Base-by-base conservation (phyloP, 2,797 vertebrate genomes). In the Anableps anableps region DNA sequence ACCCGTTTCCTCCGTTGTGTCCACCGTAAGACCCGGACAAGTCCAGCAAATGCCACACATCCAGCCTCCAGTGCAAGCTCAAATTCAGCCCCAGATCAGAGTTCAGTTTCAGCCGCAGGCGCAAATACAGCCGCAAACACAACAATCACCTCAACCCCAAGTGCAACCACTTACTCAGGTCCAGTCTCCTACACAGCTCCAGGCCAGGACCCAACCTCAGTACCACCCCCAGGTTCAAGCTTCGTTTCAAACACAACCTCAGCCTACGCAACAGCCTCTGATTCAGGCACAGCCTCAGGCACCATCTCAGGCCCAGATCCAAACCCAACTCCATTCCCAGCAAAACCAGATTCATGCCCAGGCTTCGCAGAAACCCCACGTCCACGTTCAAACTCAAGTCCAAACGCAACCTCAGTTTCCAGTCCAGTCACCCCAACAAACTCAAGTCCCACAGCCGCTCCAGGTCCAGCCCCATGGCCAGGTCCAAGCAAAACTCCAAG, bases 401-500 rank as follows among this genome's bases (percentile, higher is more conserved):
- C 91, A 89, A 81, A 78, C 85, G 17, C 91, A 90, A n/a, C 36
- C 83, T 66, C 96, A 88, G 80, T 79, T 95, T 88, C 83, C 93
- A 64, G 80, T 88, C 21, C 90, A 90, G 80, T 82, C 90, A 6
- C 88, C 93, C 23, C 88, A 75, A 45, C 88, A 82, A 29, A 72
- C 81, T 43, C 94, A 93, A 79, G 82, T 88, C 34, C 87, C 89
- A 9, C 89, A 88, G 2, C 92, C 91, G 80, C 83, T 92, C 83
- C 92, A 93, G 85, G 87, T 92, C 78, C 92, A 92, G 76, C 34
- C 84, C 29, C 92, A 92, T 31, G 72, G 91, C n/a, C 93, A 91
- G 70, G 88, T 93, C 78, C 93, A 94, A 79, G 82, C 92, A 8
- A 90, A 94, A 51, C 89, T 93, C 62, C 94, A 94, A 72, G 93